Evolutionary conservation across 2,888 invertebrate genomes (phyloP), one percentile per base, ranked within the genome.

Genomic region (Cataglyphis rosenhaueri): DNA sequence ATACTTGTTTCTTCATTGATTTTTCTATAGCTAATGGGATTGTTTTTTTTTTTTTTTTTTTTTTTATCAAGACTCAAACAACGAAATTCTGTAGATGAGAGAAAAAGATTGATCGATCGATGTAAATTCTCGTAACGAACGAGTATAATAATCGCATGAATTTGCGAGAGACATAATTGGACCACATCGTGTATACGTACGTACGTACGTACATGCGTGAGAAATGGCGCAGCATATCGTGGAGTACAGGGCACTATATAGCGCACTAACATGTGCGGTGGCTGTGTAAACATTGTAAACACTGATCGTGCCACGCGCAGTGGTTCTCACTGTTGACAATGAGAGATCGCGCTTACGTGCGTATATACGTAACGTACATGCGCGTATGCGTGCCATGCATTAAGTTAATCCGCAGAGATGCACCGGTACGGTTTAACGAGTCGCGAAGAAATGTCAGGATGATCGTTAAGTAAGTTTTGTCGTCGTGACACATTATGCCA

Each of bases 211-310:
- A 21, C 21, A 35, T 44, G 62, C 57, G 66, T 66, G 70, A 76
- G 85, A 81, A 87, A 88, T 88, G 85, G 87, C 85, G 85, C 85
- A 85, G 85, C 78, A 74, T 82, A 73, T 85, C 74, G 79, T 79
- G n/a, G 48, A 84, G 82, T 83, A 64, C 62, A 64, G 65, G 48
- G 73, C 61, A 21, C 66, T 74, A 71, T 83, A 86, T 57, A 83
- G 83, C 83, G 78, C 55, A 73, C 75, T 84, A 84, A 86, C 85
- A 84, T 85, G 85, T 88, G 85, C 75, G 82, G 74, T 90, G 85
- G 76, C 86, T 91, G 86, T 88, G 87, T 90, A 90, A 91, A 90
- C 88, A 91, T 87, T 88, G 89, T 89, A 89, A 91, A 89, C 89
- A 88, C 84, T 81, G 88, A 90, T 90, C 88, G 83, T 88, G 86